Evolutionary conservation across 2,888 invertebrate genomes (phyloP), one percentile per base, ranked within the genome.

Genomic region (Plutella xylostella): DNA sequence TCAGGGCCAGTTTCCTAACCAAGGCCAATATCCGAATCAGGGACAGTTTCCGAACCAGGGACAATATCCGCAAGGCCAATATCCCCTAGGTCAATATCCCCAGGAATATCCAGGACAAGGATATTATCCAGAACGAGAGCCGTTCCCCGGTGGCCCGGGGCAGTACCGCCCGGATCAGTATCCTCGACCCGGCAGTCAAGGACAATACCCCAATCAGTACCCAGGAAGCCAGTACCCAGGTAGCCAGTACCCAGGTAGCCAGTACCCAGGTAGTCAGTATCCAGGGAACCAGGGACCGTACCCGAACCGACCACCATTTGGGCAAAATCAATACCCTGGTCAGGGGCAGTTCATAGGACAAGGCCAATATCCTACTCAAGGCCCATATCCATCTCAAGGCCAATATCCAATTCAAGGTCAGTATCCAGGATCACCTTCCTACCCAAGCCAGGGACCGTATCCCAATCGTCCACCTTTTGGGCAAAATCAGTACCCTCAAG

Each of bases 41-140:
- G 34, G 34, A 11, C 45, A 45, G 19, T 35, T 45, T 35, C 45
- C 45, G 7, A 37, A 38, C 30, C 44, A 31, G 12, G 35, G 20
- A 21, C 42, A 34, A 14, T 35, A 35, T 12, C 45, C 34, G 31
- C 34, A 33, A 25, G 38, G 38, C 4, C 38, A 42, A 31, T 42
- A 31, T n/a, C n/a, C 40, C 45, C 49, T n/a, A 45, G 46, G 30
- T 7, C 48, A 33, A 6, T n/a, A n/a, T n/a, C n/a, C n/a, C n/a
- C n/a, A n/a, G n/a, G n/a, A n/a, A n/a, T n/a, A n/a, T n/a, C 30
- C 42, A 31, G 12, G 37, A 19, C n/a, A n/a, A n/a, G n/a, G n/a
- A n/a, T n/a, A n/a, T n/a, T n/a, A n/a, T 20, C 44, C 34, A 21
- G 34, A 25, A 1, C 45, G 33, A 18, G 31, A 22, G n/a, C 35